phyloP scores from a whole-genome alignment of 2,888 invertebrate genomes.

The Parthenolecanium corni region DNA sequence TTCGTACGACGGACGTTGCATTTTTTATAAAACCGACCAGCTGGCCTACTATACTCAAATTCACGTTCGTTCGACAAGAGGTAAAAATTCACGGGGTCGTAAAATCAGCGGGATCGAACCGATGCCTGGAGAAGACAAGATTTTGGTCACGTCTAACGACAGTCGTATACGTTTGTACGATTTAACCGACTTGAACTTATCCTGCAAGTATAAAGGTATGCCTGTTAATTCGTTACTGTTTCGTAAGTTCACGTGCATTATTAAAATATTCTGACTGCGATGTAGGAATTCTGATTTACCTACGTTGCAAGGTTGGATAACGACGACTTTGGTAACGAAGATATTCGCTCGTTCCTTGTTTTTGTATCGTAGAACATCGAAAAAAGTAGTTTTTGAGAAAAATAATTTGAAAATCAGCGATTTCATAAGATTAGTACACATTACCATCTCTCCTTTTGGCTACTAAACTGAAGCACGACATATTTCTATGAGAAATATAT shows the following conservation, averaged over 20 bases:
- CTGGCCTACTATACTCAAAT: conserved; percentile 97
- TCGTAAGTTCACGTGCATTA: background rate
- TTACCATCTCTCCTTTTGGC: too few species aligned
- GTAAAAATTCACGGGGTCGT: conserved; percentile 84
- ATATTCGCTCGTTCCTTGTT: too few species aligned
- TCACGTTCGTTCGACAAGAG: conserved; percentile 88
- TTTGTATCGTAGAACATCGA: too few species aligned
- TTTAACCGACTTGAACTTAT: conserved; percentile 80
- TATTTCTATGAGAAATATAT: too few species aligned
- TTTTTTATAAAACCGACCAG: conserved; percentile 96
- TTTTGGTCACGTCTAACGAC: conserved; percentile 94
- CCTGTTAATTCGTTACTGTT: background rate
- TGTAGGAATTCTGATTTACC: too few species aligned
- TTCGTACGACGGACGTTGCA: conserved; percentile 94
- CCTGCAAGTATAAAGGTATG: conserved; percentile 78
- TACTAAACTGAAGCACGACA: too few species aligned
- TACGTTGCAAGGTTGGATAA: too few species aligned
- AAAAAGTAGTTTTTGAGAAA: too few species aligned
- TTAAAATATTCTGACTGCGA: background rate
- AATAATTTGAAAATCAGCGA: too few species aligned
- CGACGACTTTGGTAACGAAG: too few species aligned
- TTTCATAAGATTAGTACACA: too few species aligned
- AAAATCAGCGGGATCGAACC: conserved; percentile 97
- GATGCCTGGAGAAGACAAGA: conserved; percentile 90
- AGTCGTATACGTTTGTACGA: conserved; percentile 93